Conservation (phyloP, 1,140 invertebrate genomes). For the Macrobrachium nipponense region DNA sequence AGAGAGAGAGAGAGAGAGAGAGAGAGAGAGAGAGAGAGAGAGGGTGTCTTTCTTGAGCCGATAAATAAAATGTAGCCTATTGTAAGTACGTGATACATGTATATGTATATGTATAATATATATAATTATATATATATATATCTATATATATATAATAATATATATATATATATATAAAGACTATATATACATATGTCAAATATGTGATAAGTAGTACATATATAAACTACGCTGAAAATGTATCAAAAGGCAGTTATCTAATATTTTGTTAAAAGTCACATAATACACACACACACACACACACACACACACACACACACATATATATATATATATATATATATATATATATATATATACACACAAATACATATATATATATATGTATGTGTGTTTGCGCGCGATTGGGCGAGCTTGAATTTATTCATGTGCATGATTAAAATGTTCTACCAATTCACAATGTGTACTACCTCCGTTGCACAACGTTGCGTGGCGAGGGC, state of each 20-base stretch:
- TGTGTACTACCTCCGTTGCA: no score
- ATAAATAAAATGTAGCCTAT: no score
- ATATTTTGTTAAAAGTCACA: no score
- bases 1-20: no score
- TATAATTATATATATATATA: conserved; percentile 8
- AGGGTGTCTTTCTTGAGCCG: no score
- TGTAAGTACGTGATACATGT: not conserved
- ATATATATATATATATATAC: not conserved
- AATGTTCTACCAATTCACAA: not conserved
- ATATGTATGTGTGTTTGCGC: not conserved
- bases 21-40: no score
- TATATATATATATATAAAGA: conserved; percentile 4
- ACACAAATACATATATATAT: not conserved
- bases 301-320: not conserved
- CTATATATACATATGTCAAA: not conserved
- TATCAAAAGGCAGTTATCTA: no score
- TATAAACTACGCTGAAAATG: no score
- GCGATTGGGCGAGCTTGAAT: no score
- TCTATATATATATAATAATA: conserved; percentile 1
- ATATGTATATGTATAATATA: not conserved
- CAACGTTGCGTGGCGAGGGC: no score
- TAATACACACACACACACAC: not conserved
- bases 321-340: conserved; percentile 7
- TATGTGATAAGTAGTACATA: no score
- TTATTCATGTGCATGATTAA: not conserved